Evolutionary conservation across 2,888 invertebrate species (phyloP), one percentile per base, ranked within the genome.

Genomic region (Vesta saturnalis): DNA sequence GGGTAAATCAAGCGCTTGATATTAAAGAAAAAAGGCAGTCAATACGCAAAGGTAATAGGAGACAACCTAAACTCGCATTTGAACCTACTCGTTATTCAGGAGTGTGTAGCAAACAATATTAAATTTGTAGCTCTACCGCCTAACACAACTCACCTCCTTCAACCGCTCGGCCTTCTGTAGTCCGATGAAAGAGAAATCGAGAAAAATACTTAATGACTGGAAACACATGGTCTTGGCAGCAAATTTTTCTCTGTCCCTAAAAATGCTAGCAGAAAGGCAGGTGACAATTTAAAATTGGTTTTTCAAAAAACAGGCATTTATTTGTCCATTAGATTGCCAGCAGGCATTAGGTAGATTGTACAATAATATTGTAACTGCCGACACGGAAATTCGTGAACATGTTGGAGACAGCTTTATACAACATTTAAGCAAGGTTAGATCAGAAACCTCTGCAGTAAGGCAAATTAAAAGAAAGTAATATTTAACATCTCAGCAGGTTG

Each of bases 101-200:
- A 70, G 71, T 43, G 82, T 72, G 70, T 77, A 47, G 71, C 77
- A 56, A 75, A 81, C 69, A 74, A 80, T 71, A 81, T 83, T 63
- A 67, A 30, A n/a, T 43, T 15, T 23, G 8, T 23, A 5, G 23
- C 23, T 5, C 8, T 23, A 8, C 23, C 23, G 10, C 2, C 43
- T 5, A 43, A 43, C 10, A 43, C 43, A n/a, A 43, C 43, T n/a
- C 43, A 43, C 43, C 43, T 43, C 14, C 43, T 43, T 3, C 43
- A 43, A 12, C n/a, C 43, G 3, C 12, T 43, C 10, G 43, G 43
- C 43, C n/a, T 43, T 5, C 10, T 43, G 2, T 43, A 3, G 43
- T 8, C 14, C 43, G 14, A 43, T 43, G 54, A 54, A 54, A 54
- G 21, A 22, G 19, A 19, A 22, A 1, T 54, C 21, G 54, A 18